phyloP scores from a whole-genome alignment of 37 sponge, comb jelly and placozoan genomes.

The Beroe ovata region DNA sequence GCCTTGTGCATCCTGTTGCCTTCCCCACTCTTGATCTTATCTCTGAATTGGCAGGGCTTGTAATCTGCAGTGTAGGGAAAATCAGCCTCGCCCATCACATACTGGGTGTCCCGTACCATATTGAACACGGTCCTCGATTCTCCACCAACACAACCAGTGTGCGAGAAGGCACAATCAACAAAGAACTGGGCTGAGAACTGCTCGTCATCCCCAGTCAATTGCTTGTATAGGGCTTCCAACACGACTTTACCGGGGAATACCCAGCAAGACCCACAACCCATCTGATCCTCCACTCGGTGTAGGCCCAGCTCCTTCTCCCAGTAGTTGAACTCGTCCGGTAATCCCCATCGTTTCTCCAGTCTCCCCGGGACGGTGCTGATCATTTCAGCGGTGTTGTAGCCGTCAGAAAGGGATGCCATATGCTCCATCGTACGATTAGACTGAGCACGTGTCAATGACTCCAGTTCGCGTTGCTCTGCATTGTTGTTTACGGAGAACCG shows the following conservation, averaged over 20 bases:
- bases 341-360: no score
- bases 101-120: background rate
- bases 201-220: background rate
- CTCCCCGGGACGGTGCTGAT: no score
- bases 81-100: background rate
- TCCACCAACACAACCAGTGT: background rate
- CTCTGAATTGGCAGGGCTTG: background rate
- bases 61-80: background rate
- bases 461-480: no score
- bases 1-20: background rate
- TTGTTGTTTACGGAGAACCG: no score
- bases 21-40: background rate
- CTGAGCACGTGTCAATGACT: no score
- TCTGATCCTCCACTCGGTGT: background rate
- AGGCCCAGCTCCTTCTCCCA: slow-evolving; percentile 27
- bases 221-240: slow-evolving; percentile 5
- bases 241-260: background rate
- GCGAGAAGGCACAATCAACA: background rate
- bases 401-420: no score
- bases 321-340: background rate
- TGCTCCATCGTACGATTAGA: no score
- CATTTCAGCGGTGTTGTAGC: no score
- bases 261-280: slow-evolving; percentile 50
- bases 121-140: background rate
- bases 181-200: slow-evolving; percentile 1